Conservation (phyloP, 2,113 vertebrate genomes). For the Cephalopholis sonnerati region DNA sequence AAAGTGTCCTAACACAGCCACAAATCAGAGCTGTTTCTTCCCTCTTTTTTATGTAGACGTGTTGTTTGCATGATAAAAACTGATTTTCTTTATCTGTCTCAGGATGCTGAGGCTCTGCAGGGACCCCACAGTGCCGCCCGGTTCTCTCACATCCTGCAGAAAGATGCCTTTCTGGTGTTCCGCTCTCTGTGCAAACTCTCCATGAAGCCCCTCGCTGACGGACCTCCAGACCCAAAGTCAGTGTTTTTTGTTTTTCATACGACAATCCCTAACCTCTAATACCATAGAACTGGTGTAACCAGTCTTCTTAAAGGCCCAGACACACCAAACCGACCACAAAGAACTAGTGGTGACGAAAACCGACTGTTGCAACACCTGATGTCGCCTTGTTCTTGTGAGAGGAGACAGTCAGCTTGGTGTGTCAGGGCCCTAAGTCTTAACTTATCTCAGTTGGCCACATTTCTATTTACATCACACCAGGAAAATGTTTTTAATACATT, state of each 20-base stretch:
- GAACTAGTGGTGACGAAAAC: no score
- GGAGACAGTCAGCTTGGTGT: no score
- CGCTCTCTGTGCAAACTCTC: conserved; percentile 97
- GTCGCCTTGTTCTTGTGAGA: no score
- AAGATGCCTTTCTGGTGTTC: conserved; percentile 98
- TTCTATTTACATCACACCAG: neutral
- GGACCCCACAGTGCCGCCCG: conserved; percentile 86
- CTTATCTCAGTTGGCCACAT: neutral
- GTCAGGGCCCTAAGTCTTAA: neutral
- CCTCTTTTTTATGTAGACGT: neutral
- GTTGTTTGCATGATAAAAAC: neutral
- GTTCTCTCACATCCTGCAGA: conserved; percentile 96
- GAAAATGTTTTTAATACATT: neutral
- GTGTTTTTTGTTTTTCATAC: conserved; percentile 11
- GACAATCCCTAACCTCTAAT: neutral
- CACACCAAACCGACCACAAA: no score
- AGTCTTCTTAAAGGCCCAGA: no score
- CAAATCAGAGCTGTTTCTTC: neutral
- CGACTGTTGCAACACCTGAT: no score
- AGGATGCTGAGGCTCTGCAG: conserved; percentile 90
- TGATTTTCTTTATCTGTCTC: conserved; percentile 19
- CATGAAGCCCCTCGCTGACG: conserved; percentile 97
- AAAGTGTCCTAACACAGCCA: neutral
- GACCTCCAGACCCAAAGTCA: conserved; percentile 98
- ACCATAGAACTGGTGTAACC: no score